phyloP scores from a whole-genome alignment of 2,888 invertebrate species.

The Zeuzera pyrina region DNA sequence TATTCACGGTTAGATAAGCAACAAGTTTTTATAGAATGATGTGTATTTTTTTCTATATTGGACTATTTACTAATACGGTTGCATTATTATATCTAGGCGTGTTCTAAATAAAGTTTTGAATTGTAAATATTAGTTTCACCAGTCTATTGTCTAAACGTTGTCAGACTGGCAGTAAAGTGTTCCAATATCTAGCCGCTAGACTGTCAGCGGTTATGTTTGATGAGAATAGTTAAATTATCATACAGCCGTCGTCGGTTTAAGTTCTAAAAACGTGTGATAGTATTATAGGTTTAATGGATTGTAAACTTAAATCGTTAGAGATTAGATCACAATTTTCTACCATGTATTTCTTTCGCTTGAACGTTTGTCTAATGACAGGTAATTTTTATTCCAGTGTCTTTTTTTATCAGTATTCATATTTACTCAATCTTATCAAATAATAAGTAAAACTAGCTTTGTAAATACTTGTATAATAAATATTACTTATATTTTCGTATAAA shows the following conservation, averaged over 20 bases:
- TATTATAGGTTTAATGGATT: conserved; percentile 28
- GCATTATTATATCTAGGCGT: conserved; percentile 11
- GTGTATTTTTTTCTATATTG: too few relatives aligned
- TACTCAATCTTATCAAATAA: conserved; percentile 23
- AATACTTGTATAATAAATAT: conserved; percentile 44
- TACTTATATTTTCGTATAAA: conserved; percentile 58
- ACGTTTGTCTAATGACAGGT: conserved; percentile 7
- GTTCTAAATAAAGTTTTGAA: conserved; percentile 5
- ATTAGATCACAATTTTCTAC: conserved; percentile 13
- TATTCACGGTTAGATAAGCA: too few relatives aligned
- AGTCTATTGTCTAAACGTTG: background rate
- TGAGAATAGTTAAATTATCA: background rate
- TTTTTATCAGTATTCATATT: conserved; percentile 51
- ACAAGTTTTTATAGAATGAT: too few relatives aligned
- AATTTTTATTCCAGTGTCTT: conserved; percentile 34
- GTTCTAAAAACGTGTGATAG: conserved; percentile 36
- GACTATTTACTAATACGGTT: too few relatives aligned
- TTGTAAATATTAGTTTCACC: background rate
- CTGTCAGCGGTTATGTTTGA: background rate
- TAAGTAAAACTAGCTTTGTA: conserved; percentile 38
- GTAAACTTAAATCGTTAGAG: conserved; percentile 13
- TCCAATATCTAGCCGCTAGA: background rate
- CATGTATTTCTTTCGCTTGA: conserved; percentile 19
- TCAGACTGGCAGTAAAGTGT: background rate
- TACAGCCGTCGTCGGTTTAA: conserved; percentile 2